Evolutionary conservation across 2,113 vertebrate genomes (phyloP).

Genomic region (Petromus typicus): DNA sequence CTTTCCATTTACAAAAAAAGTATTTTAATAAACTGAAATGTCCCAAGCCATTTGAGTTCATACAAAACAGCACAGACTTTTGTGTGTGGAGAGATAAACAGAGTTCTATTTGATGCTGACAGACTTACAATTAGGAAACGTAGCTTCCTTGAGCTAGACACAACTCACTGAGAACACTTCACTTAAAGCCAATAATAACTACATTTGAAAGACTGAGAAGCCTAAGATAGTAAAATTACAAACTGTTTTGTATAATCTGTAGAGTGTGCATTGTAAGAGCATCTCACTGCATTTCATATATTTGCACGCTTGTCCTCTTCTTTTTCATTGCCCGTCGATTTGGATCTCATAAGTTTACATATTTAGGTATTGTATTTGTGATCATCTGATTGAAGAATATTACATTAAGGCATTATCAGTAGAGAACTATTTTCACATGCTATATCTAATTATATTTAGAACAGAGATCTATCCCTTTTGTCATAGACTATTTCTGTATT

Average conservation of each 20-base stretch:
- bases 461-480: background rate
- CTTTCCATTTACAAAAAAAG: background rate
- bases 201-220: background rate
- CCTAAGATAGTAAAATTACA: background rate
- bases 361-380: background rate
- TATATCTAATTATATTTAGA: background rate
- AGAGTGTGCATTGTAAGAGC: background rate
- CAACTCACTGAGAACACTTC: background rate
- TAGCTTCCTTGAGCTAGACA: background rate
- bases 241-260: background rate
- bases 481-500: background rate
- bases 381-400: background rate
- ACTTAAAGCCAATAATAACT: background rate
- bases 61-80: slow-evolving; percentile 10
- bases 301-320: background rate
- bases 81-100: background rate
- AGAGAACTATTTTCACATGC: background rate
- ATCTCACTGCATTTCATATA: background rate
- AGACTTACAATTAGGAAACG: background rate
- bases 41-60: background rate
- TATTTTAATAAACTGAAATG: background rate
- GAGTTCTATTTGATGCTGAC: background rate
- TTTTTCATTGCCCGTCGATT: background rate
- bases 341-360: background rate
- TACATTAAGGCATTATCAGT: background rate